Percentiles rank a stretch among this genome's conserved stretches.
These are phyloP conservation scores for Coptodon bakossiorum DNA, from an alignment of 2,113 vertebrate species.

Conservation along the genomic window DNA sequence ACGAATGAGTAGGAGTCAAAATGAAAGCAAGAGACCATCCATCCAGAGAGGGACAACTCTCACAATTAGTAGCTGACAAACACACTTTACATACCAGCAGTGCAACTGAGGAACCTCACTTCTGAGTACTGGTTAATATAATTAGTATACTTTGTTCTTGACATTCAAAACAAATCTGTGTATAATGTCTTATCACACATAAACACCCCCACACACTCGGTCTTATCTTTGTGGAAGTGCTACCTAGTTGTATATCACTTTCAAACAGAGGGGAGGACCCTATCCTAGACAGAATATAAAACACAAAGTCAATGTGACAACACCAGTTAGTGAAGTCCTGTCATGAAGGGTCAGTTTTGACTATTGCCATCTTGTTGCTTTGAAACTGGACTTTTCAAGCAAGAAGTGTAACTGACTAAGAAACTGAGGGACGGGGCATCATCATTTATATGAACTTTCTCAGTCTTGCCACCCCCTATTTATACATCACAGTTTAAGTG, in stretches of 20 bases:
- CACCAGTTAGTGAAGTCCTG: neutral
- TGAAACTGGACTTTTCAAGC: neutral
- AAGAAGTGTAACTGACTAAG: neutral
- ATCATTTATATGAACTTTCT: neutral
- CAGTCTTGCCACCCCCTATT: neutral
- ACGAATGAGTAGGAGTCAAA: neutral
- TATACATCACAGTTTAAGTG: neutral
- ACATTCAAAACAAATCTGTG: neutral
- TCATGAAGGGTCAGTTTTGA: neutral
- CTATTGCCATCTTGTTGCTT: neutral
- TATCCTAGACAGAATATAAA: neutral
- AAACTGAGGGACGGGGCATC: neutral
- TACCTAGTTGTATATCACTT: neutral
- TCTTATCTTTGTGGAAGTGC: neutral
- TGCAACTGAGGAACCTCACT: neutral
- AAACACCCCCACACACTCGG: neutral
- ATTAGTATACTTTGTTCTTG: neutral
- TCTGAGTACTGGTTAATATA: neutral
- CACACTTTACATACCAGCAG: neutral
- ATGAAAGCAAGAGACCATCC: neutral
- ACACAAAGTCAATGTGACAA: neutral
- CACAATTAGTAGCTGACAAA: neutral
- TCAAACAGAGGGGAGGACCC: neutral
- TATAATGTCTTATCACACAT: neutral
- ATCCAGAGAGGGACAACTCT: neutral